Percentiles rank a stretch among this genome's conserved stretches.
phyloP scores from a whole-genome alignment of 2,888 invertebrate genomes.

The Lordiphosa fenestrarum region DNA sequence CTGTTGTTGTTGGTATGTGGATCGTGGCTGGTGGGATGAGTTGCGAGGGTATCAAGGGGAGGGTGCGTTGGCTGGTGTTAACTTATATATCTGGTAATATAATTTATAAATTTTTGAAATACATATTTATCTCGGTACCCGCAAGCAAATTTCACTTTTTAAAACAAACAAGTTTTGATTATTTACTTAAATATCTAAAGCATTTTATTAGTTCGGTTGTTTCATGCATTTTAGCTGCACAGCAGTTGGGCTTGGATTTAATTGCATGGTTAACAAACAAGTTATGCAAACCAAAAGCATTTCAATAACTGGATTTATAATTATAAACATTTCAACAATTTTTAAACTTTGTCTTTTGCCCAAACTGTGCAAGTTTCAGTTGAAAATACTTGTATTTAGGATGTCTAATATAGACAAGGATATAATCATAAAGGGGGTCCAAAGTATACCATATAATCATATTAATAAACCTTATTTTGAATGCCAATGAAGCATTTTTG shows the following conservation, averaged over 20 bases:
- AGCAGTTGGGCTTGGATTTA: slow-evolving; percentile 35
- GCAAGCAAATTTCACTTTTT: slow-evolving; percentile 48
- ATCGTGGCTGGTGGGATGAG: too few species aligned
- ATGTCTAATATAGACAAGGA: slow-evolving; percentile 75
- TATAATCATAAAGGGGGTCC: slow-evolving; percentile 49
- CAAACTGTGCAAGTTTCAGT: slow-evolving; percentile 39
- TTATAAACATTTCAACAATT: slow-evolving; percentile 23
- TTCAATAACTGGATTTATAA: slow-evolving; percentile 22
- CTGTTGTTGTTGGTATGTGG: too few species aligned
- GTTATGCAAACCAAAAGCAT: slow-evolving; percentile 27
- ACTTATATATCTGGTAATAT: slow-evolving; percentile 46
- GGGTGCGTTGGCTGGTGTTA: too few species aligned
- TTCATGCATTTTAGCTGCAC: slow-evolving; percentile 42
- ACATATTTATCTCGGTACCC: slow-evolving; percentile 45
- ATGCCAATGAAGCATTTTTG: slow-evolving; percentile 50
- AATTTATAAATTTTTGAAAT: slow-evolving; percentile 56
- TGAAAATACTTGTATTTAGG: slow-evolving; percentile 37
- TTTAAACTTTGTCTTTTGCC: slow-evolving; percentile 23
- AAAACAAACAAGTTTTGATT: slow-evolving; percentile 36
- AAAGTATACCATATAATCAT: slow-evolving; percentile 48
- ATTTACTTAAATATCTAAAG: slow-evolving; percentile 37
- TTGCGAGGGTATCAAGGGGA: too few species aligned
- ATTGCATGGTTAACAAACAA: slow-evolving; percentile 18
- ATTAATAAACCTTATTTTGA: slow-evolving; percentile 35
- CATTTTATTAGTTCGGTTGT: slow-evolving; percentile 19